Evolutionary conservation across 1,140 invertebrate species (phyloP).

Genomic region (Samia ricini): DNA sequence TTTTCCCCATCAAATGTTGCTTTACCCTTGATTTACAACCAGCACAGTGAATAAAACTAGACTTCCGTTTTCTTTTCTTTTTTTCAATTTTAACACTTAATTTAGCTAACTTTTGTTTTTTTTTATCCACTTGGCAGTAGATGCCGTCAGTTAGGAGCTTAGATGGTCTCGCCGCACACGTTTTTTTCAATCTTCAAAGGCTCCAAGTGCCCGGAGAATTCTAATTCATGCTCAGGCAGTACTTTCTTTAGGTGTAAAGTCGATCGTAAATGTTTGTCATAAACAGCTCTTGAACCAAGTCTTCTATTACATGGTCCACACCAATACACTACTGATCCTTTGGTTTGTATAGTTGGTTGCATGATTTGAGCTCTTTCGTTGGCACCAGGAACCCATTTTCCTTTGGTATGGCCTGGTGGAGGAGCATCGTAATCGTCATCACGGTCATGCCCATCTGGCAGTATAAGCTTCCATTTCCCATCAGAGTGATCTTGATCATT

Average conservation of each 20-base stretch:
- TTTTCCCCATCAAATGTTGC: slow-evolving; percentile 85
- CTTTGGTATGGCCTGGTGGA: slow-evolving; percentile 84
- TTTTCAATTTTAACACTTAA: slow-evolving; percentile 42
- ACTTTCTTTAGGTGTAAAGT: slow-evolving; percentile 85
- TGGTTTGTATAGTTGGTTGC: slow-evolving; percentile 68
- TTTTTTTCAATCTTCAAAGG: slow-evolving; percentile 55
- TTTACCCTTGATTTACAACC: slow-evolving; percentile 84
- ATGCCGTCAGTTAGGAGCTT: slow-evolving; percentile 51
- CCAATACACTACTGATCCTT: slow-evolving; percentile 83
- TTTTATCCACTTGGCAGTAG: slow-evolving; percentile 42
- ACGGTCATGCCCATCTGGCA: slow-evolving; percentile 52
- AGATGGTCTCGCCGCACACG: slow-evolving; percentile 52
- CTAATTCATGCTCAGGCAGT: slow-evolving; percentile 81
- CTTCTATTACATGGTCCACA: slow-evolving; percentile 87
- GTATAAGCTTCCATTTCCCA: slow-evolving; percentile 69
- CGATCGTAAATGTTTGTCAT: slow-evolving; percentile 86
- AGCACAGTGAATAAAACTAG: slow-evolving; percentile 80
- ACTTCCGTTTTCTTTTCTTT: slow-evolving; percentile 78
- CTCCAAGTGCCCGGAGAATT: slow-evolving; percentile 74
- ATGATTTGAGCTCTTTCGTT: slow-evolving; percentile 78
- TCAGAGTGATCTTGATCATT: slow-evolving; percentile 63
- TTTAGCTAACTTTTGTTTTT: slow-evolving; percentile 26
- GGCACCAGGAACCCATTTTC: slow-evolving; percentile 86
- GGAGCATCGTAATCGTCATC: slow-evolving; percentile 77
- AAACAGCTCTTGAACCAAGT: slow-evolving; percentile 84